phyloP scores from a whole-genome alignment of 2,888 invertebrate genomes.

The Ernsta delagoae region DNA sequence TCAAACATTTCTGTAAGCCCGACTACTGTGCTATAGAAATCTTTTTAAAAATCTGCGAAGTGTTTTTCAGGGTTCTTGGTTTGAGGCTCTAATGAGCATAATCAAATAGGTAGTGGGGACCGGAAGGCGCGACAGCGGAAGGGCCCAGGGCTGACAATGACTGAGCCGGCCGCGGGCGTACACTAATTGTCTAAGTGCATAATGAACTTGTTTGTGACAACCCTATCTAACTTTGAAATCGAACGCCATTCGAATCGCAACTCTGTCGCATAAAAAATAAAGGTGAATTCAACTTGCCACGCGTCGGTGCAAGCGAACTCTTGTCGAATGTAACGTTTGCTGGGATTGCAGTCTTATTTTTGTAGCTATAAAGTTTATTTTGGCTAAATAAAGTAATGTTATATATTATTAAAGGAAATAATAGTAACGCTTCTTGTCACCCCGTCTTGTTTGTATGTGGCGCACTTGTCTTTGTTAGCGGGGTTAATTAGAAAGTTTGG shows the following conservation, averaged over 20 bases:
- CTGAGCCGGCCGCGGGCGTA: slow-evolving; percentile 64
- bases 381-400: slow-evolving; percentile 40
- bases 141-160: slow-evolving; percentile 66
- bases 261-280: slow-evolving; percentile 44
- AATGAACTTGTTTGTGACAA: slow-evolving; percentile 78
- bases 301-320: slow-evolving; percentile 26
- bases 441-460: slow-evolving; percentile 62
- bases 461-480: slow-evolving; percentile 60
- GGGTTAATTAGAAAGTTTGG: slow-evolving; percentile 76
- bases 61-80: slow-evolving; percentile 37
- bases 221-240: slow-evolving; percentile 59
- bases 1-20: slow-evolving; percentile 33
- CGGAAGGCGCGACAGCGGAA: slow-evolving; percentile 67
- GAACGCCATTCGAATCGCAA: slow-evolving; percentile 42
- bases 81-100: slow-evolving; percentile 52
- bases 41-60: slow-evolving; percentile 36
- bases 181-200: slow-evolving; percentile 84
- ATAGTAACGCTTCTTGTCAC: slow-evolving; percentile 63
- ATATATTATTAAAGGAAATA: slow-evolving; percentile 52
- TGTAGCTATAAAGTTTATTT: slow-evolving; percentile 44
- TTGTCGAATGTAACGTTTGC: slow-evolving; percentile 18
- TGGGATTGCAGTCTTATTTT: slow-evolving; percentile 40
- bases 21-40: slow-evolving; percentile 34
- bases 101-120: slow-evolving; percentile 53
- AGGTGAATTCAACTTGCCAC: slow-evolving; percentile 51